Evolutionary conservation across 2,797 vertebrate species (phyloP).

Genomic region (Oreochromis grahami): DNA sequence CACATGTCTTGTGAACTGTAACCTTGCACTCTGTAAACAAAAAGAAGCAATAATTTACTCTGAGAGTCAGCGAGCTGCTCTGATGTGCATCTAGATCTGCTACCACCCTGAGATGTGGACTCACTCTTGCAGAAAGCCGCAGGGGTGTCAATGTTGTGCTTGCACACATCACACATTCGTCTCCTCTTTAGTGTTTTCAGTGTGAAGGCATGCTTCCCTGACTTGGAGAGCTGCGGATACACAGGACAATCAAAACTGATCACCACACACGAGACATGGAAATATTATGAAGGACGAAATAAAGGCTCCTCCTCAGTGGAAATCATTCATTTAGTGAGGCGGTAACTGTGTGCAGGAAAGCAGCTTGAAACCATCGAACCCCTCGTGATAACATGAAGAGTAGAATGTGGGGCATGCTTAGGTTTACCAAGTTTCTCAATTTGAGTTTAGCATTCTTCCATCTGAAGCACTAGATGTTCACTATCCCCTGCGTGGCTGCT

Average conservation of each 20-base stretch:
- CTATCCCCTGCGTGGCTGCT: background rate
- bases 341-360: background rate
- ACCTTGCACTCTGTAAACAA: constrained; percentile 82
- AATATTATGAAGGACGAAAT: background rate
- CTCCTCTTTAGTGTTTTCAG: constrained; percentile 81
- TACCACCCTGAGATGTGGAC: constrained; percentile 9
- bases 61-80: background rate
- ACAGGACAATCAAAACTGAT: background rate
- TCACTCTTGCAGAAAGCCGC: constrained; percentile 84
- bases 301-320: background rate
- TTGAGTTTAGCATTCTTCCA: background rate
- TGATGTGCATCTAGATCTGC: background rate
- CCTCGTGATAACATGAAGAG: background rate
- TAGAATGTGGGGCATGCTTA: background rate
- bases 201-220: constrained; percentile 78
- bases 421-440: background rate
- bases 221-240: constrained; percentile 64
- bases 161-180: constrained; percentile 78
- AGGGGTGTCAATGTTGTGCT: constrained; percentile 74
- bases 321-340: background rate
- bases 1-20: constrained; percentile 81
- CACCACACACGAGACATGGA: background rate
- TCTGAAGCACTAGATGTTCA: background rate
- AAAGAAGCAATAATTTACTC: background rate
- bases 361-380: background rate